These are phyloP conservation scores for Liasis olivaceus DNA, from an alignment of 2,797 vertebrate genomes.

Conservation along the genomic window DNA sequence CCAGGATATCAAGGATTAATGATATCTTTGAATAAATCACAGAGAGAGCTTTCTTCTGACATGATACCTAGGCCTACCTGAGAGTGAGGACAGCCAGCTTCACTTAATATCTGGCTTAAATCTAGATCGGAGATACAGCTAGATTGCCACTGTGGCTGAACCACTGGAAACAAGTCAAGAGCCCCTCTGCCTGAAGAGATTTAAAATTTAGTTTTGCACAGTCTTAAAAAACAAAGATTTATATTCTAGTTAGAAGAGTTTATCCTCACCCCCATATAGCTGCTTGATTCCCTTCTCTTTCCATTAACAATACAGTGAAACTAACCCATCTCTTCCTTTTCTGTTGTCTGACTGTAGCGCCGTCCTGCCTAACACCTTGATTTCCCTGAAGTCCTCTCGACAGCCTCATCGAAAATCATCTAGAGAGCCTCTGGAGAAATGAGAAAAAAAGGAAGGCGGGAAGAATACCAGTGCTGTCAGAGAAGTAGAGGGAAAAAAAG, in stretches of 20 bases:
- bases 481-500: not conserved
- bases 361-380: not conserved
- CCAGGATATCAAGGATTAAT: not conserved
- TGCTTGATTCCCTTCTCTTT: not conserved
- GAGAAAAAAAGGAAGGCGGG: not conserved
- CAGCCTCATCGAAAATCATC: not conserved
- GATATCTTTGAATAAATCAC: not conserved
- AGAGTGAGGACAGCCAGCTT: not conserved
- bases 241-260: not conserved
- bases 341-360: not conserved
- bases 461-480: not conserved
- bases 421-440: not conserved
- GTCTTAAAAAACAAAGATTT: not conserved
- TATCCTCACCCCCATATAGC: not conserved
- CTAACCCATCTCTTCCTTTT: not conserved
- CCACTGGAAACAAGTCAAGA: not conserved
- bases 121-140: not conserved
- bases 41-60: not conserved
- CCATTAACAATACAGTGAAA: not conserved
- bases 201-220: not conserved
- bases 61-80: not conserved
- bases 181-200: not conserved
- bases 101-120: not conserved
- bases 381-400: not conserved
- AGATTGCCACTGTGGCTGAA: not conserved